phyloP scores from a whole-genome alignment of 2,113 vertebrate genomes.

The Syngnathoides biaculeatus region DNA sequence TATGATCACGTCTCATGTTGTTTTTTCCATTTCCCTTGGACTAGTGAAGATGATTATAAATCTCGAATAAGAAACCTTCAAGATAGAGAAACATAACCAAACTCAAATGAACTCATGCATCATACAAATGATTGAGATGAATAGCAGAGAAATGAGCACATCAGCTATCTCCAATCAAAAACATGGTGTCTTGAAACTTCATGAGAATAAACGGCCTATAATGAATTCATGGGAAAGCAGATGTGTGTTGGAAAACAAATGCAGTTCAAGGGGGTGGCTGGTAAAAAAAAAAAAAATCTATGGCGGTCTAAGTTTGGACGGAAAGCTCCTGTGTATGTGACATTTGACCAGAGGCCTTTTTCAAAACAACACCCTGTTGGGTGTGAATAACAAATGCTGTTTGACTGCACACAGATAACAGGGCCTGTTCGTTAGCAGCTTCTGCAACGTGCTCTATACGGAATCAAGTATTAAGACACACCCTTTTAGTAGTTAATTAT shows the following conservation, averaged over 20 bases:
- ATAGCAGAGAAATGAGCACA: not conserved
- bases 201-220: conserved; percentile 3
- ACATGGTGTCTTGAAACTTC: not conserved
- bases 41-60: not conserved
- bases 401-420: conserved; percentile 10
- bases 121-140: not conserved
- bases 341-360: conserved; percentile 65
- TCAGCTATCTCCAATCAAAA: conserved; percentile 34
- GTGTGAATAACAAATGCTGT: conserved; percentile 51
- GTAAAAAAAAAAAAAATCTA: conserved; percentile 16
- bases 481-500: not conserved
- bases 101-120: not conserved
- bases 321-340: conserved; percentile 59
- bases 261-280: not conserved
- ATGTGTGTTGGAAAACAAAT: conserved; percentile 22
- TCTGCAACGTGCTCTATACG: conserved; percentile 1
- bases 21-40: not conserved
- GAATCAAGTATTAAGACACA: conserved; percentile 1
- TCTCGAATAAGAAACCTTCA: too few species aligned
- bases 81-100: not conserved
- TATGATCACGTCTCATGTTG: not conserved
- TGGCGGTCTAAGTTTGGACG: conserved; percentile 58
- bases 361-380: conserved; percentile 57
- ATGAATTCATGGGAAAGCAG: conserved; percentile 43
- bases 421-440: conserved; percentile 1